These are phyloP conservation scores for Myotis myotis DNA, from an alignment of 2,797 vertebrate species.

Conservation along the genomic window DNA sequence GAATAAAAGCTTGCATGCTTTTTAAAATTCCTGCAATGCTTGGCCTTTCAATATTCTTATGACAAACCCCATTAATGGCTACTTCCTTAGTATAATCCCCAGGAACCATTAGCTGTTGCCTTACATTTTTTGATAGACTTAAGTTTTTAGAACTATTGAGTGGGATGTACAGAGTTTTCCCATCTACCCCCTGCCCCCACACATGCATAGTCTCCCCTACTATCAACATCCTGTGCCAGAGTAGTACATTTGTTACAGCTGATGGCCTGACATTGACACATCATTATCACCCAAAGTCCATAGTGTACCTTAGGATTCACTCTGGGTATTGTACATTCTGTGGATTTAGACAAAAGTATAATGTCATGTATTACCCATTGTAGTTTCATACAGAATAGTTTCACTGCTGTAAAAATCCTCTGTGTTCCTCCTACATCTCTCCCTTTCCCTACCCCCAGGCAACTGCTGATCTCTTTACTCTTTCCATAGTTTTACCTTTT, in stretches of 20 bases:
- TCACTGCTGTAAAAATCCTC: background rate
- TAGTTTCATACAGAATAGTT: background rate
- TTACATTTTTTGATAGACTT: background rate
- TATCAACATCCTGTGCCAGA: background rate
- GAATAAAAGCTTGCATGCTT: background rate
- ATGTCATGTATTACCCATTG: background rate
- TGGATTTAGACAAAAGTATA: background rate
- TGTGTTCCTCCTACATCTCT: background rate
- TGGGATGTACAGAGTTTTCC: background rate
- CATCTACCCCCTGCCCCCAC: background rate
- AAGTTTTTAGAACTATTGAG: background rate
- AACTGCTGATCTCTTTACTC: background rate
- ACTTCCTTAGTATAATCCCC: background rate
- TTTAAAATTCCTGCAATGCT: conserved; percentile 13
- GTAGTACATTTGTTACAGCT: background rate
- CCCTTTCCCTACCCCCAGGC: background rate
- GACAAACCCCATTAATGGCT: background rate
- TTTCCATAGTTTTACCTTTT: background rate
- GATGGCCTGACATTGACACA: background rate
- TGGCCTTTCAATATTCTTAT: background rate
- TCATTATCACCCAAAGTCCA: background rate
- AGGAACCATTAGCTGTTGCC: background rate
- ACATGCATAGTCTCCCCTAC: background rate
- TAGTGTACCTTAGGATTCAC: background rate
- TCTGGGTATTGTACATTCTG: background rate